Conservation (phyloP, 1,140 invertebrate species). For the Zelostemma sp. region DNA sequence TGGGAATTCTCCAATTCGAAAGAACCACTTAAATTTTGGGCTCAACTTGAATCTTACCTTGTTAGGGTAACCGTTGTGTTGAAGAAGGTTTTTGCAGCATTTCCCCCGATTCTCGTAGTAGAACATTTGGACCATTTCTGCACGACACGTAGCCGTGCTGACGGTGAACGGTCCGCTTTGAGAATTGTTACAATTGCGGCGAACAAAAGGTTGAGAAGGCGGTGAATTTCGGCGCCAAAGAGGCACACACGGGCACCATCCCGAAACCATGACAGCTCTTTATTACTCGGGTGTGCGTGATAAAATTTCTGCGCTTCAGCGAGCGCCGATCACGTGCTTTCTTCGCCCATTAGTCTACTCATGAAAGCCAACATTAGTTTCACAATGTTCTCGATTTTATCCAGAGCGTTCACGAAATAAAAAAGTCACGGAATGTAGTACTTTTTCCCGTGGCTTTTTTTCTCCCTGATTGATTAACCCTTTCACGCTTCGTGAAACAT, state of each 20-base stretch:
- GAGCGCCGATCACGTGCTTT: constrained; percentile 37
- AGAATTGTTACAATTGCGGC: constrained; percentile 45
- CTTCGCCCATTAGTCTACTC: constrained; percentile 6
- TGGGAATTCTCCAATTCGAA: too few species aligned
- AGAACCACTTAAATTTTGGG: too few species aligned
- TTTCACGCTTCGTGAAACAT: too few species aligned
- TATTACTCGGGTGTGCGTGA: constrained; percentile 48
- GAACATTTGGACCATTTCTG: constrained; percentile 77
- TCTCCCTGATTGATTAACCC: too few species aligned
- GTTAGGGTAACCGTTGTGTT: constrained; percentile 79
- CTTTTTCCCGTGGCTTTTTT: too few species aligned
- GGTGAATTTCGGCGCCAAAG: constrained; percentile 65
- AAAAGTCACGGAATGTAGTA: too few species aligned
- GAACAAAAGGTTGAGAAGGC: constrained; percentile 52
- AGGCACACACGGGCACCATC: constrained; percentile 69
- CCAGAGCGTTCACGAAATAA: too few species aligned
- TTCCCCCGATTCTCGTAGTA: constrained; percentile 81
- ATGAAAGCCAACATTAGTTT: constrained; percentile 1
- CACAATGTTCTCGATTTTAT: too few species aligned
- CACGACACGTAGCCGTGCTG: constrained; percentile 59
- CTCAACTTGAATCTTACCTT: constrained; percentile 75
- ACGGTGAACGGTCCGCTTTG: constrained; percentile 60
- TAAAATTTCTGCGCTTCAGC: constrained; percentile 24
- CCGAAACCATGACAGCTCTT: constrained; percentile 67
- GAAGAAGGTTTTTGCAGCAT: constrained; percentile 78